Evolutionary conservation across 2,888 invertebrate species (phyloP), one percentile per base, ranked within the genome.

Genomic region (Ophraella communa): DNA sequence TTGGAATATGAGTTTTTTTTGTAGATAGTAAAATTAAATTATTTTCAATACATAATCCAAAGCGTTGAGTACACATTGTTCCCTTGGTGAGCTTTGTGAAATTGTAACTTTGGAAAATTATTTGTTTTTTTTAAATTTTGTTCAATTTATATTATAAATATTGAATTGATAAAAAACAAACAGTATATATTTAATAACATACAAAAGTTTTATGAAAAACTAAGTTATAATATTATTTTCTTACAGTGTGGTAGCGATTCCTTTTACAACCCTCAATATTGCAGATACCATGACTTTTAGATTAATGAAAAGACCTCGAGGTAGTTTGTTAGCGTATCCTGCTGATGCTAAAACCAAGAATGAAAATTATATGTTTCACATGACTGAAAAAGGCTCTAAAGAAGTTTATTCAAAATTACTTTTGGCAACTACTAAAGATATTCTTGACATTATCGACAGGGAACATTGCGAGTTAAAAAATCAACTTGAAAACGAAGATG

Each of bases 391-490:
- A 27, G 81, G 85, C 49, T 80, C 84, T 14, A 81, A 83, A 53
- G 85, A 87, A 53, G 85, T 88, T 10, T 91, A 89, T 80, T 89
- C 92, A 33, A 94, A 96, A 81, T 84, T 96, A 54, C 85, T 96
- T 67, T 83, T 90, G 65, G 94, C 94, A 47, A 86, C 87, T 69
- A 84, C 86, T 52, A 77, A 84, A 66, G 90, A 94, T 84, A 89
- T 92, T 44, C 82, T 87, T 76, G 83, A 87, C 54, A 91, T 96
- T 63, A 86, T 95, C 67, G 86, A 89, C 65, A 85, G 89, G 55
- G 96, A 97, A 82, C 86, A 87, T 59, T 77, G 75, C 3, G 92
- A 93, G 78, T 84, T 96, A 55, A 76, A 86, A 69, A 78, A 80
- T 3, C 89, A 89, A 77, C 83, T 90, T 57, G 74, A 76, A 3